Evolutionary conservation across 1,140 invertebrate genomes (phyloP).

Genomic region (Saccostrea echinata): DNA sequence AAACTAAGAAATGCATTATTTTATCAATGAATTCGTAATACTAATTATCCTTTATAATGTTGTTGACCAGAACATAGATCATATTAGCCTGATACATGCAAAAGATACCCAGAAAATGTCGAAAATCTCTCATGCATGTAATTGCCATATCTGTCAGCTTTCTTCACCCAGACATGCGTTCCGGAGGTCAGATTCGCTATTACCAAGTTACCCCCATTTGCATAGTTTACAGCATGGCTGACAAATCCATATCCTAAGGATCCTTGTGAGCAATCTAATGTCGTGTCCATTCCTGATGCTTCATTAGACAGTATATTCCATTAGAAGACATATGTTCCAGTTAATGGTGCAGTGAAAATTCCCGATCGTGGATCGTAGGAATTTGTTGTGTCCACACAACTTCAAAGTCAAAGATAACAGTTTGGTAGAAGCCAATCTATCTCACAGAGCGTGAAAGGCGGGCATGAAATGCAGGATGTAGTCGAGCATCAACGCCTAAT

Average conservation of each 20-base stretch:
- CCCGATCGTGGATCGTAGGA: background rate
- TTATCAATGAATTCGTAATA: no score
- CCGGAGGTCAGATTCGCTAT: background rate
- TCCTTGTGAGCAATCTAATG: background rate
- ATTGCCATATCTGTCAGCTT: constrained; percentile 43
- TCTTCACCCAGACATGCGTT: constrained; percentile 17
- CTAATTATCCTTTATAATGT: no score
- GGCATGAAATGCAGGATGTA: background rate
- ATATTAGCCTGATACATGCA: background rate
- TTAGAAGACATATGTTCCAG: constrained; percentile 32
- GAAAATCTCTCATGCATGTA: constrained; percentile 42
- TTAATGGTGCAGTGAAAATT: background rate
- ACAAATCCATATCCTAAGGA: constrained; percentile 1
- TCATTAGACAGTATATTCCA: constrained; percentile 36
- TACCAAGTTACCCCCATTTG: constrained; percentile 32
- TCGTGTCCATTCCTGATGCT: background rate
- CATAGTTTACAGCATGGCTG: background rate
- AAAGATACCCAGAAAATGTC: constrained; percentile 35
- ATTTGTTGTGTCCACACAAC: background rate
- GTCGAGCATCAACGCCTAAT: no score
- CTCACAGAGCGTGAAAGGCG: background rate
- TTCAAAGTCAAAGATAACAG: constrained; percentile 1
- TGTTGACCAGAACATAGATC: no score
- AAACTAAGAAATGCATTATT: no score
- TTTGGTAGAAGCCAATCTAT: background rate